A percentile compares a stretch with the other conserved stretches of the same genome.
phyloP scores from a whole-genome alignment of 1,140 invertebrate species.

The Chironomus tepperi region DNA sequence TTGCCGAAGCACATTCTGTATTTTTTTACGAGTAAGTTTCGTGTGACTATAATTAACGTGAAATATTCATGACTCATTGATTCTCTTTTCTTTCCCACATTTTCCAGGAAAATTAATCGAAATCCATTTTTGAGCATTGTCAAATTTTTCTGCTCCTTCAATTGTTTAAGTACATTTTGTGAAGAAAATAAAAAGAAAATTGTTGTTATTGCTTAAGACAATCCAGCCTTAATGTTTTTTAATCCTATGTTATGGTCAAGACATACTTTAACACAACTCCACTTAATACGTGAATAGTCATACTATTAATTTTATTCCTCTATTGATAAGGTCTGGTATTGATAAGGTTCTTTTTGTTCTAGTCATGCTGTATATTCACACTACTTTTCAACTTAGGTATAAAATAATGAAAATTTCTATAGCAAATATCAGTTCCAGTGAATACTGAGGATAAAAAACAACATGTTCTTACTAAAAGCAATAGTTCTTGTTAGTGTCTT shows the following conservation, averaged over 20 bases:
- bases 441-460: not conserved
- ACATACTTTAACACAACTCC: not conserved
- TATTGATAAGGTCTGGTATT: not conserved
- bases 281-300: slow-evolving; percentile 1
- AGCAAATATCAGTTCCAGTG: not conserved
- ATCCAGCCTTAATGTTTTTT: not conserved
- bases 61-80: too few species aligned
- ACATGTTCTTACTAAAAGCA: not conserved
- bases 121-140: not conserved
- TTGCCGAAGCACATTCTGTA: not conserved
- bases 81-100: too few species aligned
- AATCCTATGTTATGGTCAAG: not conserved
- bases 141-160: not conserved
- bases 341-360: not conserved
- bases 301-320: not conserved
- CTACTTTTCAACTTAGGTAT: not conserved
- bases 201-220: not conserved
- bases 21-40: slow-evolving; percentile 8
- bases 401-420: not conserved
- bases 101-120: slow-evolving; percentile 26
- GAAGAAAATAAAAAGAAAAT: not conserved
- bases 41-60: too few species aligned
- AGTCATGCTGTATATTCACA: not conserved
- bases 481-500: not conserved
- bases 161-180: not conserved